Base-by-base conservation (phyloP, 2,888 invertebrate genomes). In the Raillietiella orientalis region DNA sequence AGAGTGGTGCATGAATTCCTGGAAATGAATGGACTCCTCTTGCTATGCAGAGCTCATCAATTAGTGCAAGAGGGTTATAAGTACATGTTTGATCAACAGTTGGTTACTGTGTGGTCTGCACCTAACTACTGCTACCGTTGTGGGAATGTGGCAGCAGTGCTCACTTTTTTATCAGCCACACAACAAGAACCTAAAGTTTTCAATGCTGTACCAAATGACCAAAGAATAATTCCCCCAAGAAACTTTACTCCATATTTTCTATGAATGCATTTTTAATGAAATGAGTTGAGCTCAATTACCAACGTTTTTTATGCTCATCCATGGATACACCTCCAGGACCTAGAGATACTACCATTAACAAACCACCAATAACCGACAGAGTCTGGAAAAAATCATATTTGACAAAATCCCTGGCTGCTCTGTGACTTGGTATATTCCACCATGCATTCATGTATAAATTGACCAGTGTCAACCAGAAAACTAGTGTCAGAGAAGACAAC, bases 371-470 rank as follows among this genome's bases (percentile, higher is more conserved):
- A 33, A 99, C 96, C 22, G 93, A 93, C 41, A 93, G 55, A 21
- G 96, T 99, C 74, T 96, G 63, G 31, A 71, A 71, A 59, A 99
- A 99, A 53, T 99, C 96, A 45, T 99, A 99, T 58, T 99, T 99
- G 37, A 99, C 66, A 56, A 96, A 99, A 55, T 99, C 96, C 46
- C 96, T 59, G 37, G 93, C 66, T 28, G 90, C 87, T 41, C 82
- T 82, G 49, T 84, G 74, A 5, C 71, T 60, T 3, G 90, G 84
- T 44, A 93, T 69, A 39, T 62, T 60, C 96, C 96, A 96, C 77
- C 84, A 99, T 34, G 84, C 77, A 48, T 99, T 96, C 50, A 90
- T 75, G 50, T 87, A 93, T 36, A 93, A 58, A 52, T 99, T 99
- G 39, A 96, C 62, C 23, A 66, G 55, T 3, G 67, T 58, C 26